These are phyloP conservation scores for Forbesichthys agassizii DNA, from an alignment of 2,113 vertebrate species.

Conservation along the genomic window DNA sequence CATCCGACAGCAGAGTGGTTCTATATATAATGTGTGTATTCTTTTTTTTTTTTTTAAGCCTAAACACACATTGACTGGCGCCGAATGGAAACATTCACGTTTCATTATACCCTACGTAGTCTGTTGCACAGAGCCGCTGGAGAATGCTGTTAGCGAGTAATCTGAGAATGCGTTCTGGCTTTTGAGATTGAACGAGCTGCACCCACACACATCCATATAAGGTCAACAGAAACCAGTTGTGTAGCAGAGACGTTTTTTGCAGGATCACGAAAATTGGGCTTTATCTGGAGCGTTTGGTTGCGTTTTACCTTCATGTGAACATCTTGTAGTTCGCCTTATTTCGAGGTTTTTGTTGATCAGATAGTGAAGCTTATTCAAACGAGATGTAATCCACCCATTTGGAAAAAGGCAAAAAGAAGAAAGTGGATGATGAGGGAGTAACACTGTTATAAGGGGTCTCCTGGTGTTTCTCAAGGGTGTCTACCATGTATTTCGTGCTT, in stretches of 20 bases:
- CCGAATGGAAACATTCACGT: slow-evolving; percentile 26
- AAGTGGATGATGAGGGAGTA: slow-evolving; percentile 2
- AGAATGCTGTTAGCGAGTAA: slow-evolving; percentile 42
- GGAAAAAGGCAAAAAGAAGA: slow-evolving; percentile 17
- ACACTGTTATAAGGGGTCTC: neutral
- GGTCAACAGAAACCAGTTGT: slow-evolving; percentile 61
- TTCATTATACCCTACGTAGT: slow-evolving; percentile 19
- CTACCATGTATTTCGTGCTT: neutral
- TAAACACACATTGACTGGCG: slow-evolving; percentile 6
- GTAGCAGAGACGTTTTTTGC: slow-evolving; percentile 34
- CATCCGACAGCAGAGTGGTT: slow-evolving; percentile 20
- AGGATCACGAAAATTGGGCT: slow-evolving; percentile 41
- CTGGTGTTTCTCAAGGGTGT: neutral
- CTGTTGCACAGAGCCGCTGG: slow-evolving; percentile 12
- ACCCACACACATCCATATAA: slow-evolving; percentile 71
- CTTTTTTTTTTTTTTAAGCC: neutral
- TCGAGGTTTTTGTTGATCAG: slow-evolving; percentile 17
- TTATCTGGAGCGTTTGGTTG: slow-evolving; percentile 18
- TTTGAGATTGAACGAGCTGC: slow-evolving; percentile 47
- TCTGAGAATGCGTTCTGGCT: slow-evolving; percentile 58
- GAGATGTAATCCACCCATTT: slow-evolving; percentile 25
- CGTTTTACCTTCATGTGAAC: slow-evolving; percentile 42
- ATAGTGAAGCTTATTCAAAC: slow-evolving; percentile 36
- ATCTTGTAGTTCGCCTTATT: slow-evolving; percentile 25
- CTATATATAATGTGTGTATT: slow-evolving; percentile 8